phyloP scores from a whole-genome alignment of 2,888 invertebrate genomes.

The Leptopilina syphax region DNA sequence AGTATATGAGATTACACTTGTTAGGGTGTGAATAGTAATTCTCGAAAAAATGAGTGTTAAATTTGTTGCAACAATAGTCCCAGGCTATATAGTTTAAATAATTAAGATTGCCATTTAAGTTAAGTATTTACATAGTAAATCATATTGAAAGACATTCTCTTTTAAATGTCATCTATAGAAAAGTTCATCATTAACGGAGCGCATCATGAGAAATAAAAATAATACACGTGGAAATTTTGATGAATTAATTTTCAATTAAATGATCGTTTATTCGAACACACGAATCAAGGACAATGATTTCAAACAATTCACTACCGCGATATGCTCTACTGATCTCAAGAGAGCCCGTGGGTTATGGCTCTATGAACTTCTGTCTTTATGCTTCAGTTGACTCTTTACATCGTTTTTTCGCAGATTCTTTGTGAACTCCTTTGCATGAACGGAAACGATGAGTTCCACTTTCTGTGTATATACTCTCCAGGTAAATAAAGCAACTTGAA shows the following conservation, averaged over 20 bases:
- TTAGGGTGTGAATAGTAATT: no score
- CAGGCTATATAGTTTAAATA: no score
- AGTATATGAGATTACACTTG: no score
- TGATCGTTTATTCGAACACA: neutral
- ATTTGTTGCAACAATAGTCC: no score
- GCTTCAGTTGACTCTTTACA: neutral
- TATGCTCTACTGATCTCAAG: neutral
- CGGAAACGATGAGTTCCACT: slow-evolving; percentile 7
- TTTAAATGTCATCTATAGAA: no score
- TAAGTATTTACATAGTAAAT: no score
- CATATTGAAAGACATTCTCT: no score
- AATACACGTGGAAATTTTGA: neutral
- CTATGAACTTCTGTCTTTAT: slow-evolving; percentile 3
- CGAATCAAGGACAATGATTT: neutral
- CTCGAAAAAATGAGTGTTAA: no score
- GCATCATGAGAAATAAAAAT: no score
- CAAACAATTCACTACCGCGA: neutral
- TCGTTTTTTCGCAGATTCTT: slow-evolving; percentile 1
- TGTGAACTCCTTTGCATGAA: slow-evolving; percentile 11
- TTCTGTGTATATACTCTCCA: neutral
- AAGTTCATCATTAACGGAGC: no score
- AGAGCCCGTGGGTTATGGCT: slow-evolving; percentile 6
- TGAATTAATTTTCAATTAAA: neutral
- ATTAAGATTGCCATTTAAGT: no score
- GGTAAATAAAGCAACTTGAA: neutral